Conservation (phyloP, 2,113 vertebrate genomes). For the Poeciliopsis turrubarensis region DNA sequence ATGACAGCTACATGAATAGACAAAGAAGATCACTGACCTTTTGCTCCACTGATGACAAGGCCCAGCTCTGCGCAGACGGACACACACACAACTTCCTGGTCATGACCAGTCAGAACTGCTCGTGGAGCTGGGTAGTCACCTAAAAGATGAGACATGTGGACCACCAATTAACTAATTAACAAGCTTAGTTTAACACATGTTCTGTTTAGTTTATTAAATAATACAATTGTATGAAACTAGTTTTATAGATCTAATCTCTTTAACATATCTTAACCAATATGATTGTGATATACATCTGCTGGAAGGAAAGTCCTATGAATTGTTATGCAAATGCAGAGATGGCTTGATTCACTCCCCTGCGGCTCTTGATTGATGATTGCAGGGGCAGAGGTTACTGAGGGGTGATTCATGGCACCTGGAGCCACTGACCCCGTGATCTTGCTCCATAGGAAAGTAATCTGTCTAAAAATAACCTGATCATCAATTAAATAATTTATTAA, state of each 20-base stretch:
- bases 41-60: slow-evolving; percentile 97
- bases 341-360: slow-evolving; percentile 79
- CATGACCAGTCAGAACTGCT: slow-evolving; percentile 95
- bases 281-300: slow-evolving; percentile 57
- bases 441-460: slow-evolving; percentile 20
- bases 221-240: background rate
- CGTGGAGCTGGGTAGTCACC: slow-evolving; percentile 97
- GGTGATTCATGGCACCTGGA: slow-evolving; percentile 75
- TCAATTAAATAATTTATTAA: background rate
- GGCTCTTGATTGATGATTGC: slow-evolving; percentile 86
- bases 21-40: slow-evolving; percentile 84
- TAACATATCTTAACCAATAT: slow-evolving; percentile 11
- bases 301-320: slow-evolving; percentile 45
- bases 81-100: slow-evolving; percentile 97
- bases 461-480: slow-evolving; percentile 28
- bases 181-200: background rate
- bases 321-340: slow-evolving; percentile 76
- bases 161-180: background rate
- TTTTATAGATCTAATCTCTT: background rate
- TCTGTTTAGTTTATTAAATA: background rate
- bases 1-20: background rate
- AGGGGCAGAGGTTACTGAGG: slow-evolving; percentile 85
- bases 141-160: slow-evolving; percentile 55
- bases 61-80: slow-evolving; percentile 97
- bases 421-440: slow-evolving; percentile 24